Conservation (phyloP, 2,888 invertebrate genomes). For the Ecdyonurus torrentis region DNA sequence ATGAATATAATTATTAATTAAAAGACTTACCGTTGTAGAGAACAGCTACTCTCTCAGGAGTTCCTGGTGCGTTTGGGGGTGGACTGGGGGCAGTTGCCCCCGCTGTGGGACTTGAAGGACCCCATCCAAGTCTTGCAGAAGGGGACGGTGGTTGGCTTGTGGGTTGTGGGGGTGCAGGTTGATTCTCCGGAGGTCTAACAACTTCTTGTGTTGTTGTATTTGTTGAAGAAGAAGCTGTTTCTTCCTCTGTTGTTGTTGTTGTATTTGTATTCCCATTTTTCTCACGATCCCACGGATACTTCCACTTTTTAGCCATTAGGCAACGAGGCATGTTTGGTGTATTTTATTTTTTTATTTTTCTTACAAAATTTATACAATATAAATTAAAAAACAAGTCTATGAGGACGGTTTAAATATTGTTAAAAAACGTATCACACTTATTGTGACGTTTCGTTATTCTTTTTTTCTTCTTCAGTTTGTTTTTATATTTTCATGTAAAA, state of each 20-base stretch:
- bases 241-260: slow-evolving; percentile 16
- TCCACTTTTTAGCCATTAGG: slow-evolving; percentile 93
- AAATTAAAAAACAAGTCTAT: background rate
- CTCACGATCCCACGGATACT: slow-evolving; percentile 59
- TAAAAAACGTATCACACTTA: background rate
- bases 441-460: background rate
- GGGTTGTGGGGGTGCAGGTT: slow-evolving; percentile 14
- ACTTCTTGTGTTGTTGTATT: background rate
- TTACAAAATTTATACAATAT: background rate
- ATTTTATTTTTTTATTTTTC: background rate
- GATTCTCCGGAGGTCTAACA: slow-evolving; percentile 9
- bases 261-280: slow-evolving; percentile 23
- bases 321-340: slow-evolving; percentile 70
- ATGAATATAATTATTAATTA: too few relatives aligned
- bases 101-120: slow-evolving; percentile 56
- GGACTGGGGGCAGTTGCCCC: slow-evolving; percentile 43
- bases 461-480: background rate
- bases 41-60: slow-evolving; percentile 40
- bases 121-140: slow-evolving; percentile 43
- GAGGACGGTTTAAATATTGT: background rate
- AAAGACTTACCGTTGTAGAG: slow-evolving; percentile 56
- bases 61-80: slow-evolving; percentile 30
- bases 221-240: slow-evolving; percentile 11
- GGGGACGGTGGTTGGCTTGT: background rate
- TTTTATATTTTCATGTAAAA: too few relatives aligned